Percentiles rank a stretch among this genome's conserved stretches.
Evolutionary conservation across 2,113 vertebrate species (phyloP).

Genomic region (Rhipidura dahli): DNA sequence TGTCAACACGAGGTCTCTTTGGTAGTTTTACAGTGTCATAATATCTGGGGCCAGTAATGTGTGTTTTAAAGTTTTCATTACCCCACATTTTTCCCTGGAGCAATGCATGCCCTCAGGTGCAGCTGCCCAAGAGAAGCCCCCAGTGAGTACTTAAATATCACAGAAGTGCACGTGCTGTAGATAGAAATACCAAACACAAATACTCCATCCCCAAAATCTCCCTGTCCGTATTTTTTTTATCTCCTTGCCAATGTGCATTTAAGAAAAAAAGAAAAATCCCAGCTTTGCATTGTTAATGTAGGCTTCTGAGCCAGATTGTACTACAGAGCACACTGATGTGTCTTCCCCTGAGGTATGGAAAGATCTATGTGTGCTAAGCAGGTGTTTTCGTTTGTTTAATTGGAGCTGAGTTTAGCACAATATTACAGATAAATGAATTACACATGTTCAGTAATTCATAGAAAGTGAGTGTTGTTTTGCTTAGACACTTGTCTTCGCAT

Average conservation of each 20-base stretch:
- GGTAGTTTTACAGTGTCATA: background rate
- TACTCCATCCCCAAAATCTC: background rate
- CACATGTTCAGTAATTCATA: conserved; percentile 79
- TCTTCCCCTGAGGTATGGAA: conserved; percentile 75
- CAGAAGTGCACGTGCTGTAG: background rate
- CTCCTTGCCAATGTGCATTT: background rate
- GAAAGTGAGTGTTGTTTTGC: conserved; percentile 75
- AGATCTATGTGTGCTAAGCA: conserved; percentile 74
- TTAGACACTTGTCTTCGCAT: conserved; percentile 68
- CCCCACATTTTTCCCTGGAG: background rate
- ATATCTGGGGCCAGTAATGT: background rate
- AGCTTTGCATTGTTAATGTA: conserved; percentile 27
- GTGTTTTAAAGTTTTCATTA: background rate
- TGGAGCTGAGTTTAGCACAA: conserved; percentile 75
- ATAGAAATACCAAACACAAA: background rate
- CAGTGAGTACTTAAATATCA: background rate
- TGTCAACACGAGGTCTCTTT: background rate
- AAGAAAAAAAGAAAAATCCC: background rate
- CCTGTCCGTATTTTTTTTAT: background rate
- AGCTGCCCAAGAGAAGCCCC: background rate
- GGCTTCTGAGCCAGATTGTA: conserved; percentile 50
- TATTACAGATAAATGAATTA: conserved; percentile 74
- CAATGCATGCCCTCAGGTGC: background rate
- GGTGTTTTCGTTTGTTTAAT: conserved; percentile 80
- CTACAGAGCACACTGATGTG: conserved; percentile 54